Conservation (phyloP, 2,113 vertebrate species). For the Vulpes ferrilata region DNA sequence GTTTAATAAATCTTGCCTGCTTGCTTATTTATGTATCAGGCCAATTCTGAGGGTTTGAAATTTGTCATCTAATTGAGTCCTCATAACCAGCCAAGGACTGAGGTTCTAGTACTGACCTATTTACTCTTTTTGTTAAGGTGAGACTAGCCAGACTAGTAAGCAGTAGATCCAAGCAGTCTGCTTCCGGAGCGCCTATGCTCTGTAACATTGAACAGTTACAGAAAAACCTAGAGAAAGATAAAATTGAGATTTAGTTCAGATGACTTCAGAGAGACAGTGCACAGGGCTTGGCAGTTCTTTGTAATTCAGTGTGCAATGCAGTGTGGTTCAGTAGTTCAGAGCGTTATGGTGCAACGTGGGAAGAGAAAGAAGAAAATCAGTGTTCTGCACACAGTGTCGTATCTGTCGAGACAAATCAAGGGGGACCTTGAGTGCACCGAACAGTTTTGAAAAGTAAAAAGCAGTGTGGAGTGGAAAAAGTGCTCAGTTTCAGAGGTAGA, state of each 20-base stretch:
- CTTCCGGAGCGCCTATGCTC: neutral
- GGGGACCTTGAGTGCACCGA: neutral
- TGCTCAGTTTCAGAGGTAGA: neutral
- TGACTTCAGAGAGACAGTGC: neutral
- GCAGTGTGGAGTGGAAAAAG: neutral
- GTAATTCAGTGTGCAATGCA: neutral
- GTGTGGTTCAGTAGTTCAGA: neutral
- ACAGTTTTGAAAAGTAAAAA: neutral
- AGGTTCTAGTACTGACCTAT: neutral
- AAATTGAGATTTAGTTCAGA: neutral
- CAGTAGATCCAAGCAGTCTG: neutral
- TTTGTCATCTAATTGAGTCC: neutral
- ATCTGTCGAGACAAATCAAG: neutral
- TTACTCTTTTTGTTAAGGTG: neutral
- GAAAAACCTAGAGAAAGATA: neutral
- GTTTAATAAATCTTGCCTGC: neutral
- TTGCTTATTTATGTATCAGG: neutral
- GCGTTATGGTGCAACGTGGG: neutral
- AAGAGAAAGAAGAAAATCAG: neutral
- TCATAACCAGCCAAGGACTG: neutral
- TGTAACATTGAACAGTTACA: neutral
- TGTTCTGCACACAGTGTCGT: accelerated
- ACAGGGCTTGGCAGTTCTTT: neutral
- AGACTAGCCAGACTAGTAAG: neutral
- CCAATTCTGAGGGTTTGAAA: neutral